These are phyloP conservation scores for Criorhina ranunculi DNA, from an alignment of 2,888 invertebrate species.

Conservation along the genomic window DNA sequence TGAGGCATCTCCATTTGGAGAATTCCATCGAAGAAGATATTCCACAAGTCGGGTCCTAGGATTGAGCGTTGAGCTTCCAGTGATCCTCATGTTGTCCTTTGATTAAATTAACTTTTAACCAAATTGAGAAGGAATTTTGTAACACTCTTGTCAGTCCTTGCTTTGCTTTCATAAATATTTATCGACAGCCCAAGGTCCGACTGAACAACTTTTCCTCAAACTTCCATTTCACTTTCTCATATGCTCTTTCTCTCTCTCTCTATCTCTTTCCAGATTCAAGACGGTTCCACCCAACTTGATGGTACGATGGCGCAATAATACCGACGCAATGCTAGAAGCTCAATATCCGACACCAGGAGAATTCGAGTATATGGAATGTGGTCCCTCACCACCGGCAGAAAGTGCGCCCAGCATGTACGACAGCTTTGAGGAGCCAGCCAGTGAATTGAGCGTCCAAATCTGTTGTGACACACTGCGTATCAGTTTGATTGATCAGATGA, in stretches of 20 bases:
- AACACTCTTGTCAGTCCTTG: too few species aligned
- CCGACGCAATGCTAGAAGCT: slow-evolving; percentile 87
- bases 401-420: slow-evolving; percentile 93
- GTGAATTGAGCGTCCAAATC: slow-evolving; percentile 89
- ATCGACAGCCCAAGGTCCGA: too few species aligned
- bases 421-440: slow-evolving; percentile 90
- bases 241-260: neutral
- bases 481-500: slow-evolving; percentile 91
- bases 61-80: too few species aligned
- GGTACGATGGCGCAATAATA: slow-evolving; percentile 87
- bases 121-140: too few species aligned
- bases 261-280: slow-evolving; percentile 83
- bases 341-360: slow-evolving; percentile 88
- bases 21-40: too few species aligned
- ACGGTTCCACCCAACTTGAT: slow-evolving; percentile 84
- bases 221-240: neutral
- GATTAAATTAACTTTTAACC: too few species aligned
- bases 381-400: slow-evolving; percentile 92
- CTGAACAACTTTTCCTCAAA: too few species aligned
- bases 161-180: too few species aligned
- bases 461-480: slow-evolving; percentile 90
- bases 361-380: slow-evolving; percentile 92
- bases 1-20: too few species aligned
- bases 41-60: too few species aligned
- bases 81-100: too few species aligned